A percentile compares a stretch with the other conserved stretches of the same genome.
phyloP scores from a whole-genome alignment of 2,888 invertebrate genomes.

The Sphaeridia pumilis region DNA sequence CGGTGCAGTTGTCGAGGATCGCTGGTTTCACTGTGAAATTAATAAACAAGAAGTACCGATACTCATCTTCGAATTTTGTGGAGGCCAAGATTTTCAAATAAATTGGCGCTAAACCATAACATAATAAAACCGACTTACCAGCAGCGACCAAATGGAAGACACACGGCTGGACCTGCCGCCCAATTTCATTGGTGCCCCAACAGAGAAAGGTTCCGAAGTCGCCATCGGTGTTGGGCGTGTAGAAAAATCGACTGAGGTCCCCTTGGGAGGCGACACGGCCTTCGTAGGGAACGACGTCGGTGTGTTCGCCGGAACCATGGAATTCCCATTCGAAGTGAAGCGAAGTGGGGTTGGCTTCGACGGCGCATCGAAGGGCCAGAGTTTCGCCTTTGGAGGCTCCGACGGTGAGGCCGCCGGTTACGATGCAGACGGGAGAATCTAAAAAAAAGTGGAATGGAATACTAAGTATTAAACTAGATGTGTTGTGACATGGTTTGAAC shows the following conservation, averaged over 20 bases:
- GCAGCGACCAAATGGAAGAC: slow-evolving; percentile 61
- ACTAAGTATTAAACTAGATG: background rate
- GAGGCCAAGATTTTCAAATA: no score
- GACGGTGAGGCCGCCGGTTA: slow-evolving; percentile 65
- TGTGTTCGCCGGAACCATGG: slow-evolving; percentile 26
- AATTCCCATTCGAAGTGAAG: slow-evolving; percentile 32
- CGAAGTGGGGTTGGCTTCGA: slow-evolving; percentile 70
- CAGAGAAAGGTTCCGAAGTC: slow-evolving; percentile 50
- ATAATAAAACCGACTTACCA: slow-evolving; percentile 37
- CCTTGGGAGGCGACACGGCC: slow-evolving; percentile 25
- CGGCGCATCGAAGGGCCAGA: slow-evolving; percentile 66
- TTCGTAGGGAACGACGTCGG: slow-evolving; percentile 26
- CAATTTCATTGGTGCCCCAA: slow-evolving; percentile 60
- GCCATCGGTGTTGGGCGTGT: slow-evolving; percentile 21
- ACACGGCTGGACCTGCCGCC: slow-evolving; percentile 60
- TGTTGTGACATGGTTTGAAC: background rate
- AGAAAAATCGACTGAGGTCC: slow-evolving; percentile 27
- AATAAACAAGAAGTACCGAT: background rate
- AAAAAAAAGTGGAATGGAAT: slow-evolving; percentile 36
- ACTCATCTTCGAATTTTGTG: background rate
- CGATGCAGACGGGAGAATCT: slow-evolving; percentile 66
- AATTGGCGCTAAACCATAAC: no score
- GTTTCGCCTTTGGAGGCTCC: slow-evolving; percentile 80
- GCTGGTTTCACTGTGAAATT: slow-evolving; percentile 64
- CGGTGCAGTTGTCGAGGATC: slow-evolving; percentile 75